Base-by-base conservation (phyloP, 1,140 invertebrate genomes). In the Penaeus indicus region DNA sequence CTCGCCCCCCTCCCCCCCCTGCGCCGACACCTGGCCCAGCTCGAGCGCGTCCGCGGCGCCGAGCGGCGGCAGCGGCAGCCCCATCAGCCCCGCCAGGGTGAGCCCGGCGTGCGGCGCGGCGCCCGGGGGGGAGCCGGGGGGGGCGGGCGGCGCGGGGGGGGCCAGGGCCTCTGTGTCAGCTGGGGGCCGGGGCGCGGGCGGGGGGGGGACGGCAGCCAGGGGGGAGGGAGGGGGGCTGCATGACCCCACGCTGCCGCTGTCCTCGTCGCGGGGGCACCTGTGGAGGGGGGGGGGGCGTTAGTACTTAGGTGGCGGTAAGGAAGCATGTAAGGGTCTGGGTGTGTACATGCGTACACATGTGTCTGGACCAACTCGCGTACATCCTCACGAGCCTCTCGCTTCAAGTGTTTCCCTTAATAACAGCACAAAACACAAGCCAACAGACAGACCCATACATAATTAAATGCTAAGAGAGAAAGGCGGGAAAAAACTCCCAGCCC, bases 241-340 rank as follows among this genome's bases (percentile, higher is more conserved):
- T 85, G 88, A 80, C 82, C 83, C 88, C 88, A 89, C 84, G 42
- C 88, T 89, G 88, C 88, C 88, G 75, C 83, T 85, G 83, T 89
- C 88, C 77, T 85, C 63, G 83, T 85, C 88, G 81, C 88, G 88
- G 72, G 83, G 88, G 75, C 88, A 85, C 83, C 88, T 89, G 88
- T 3, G 16, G 25, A n/a, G 25, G 27, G 25, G 1, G 5, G 27
- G 25, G 4, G 10, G 13, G 72, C 32, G n/a, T 32, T 18, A 75
- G 22, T 75, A 32, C 72, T 75, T 2, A 11, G 10, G 25, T 0
- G 25, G 69, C 0, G 69, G 10, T 0, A 10, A 22, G n/a, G n/a
- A 27, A 18, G 69, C 5, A 16, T 16, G 22, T 75, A 27, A 11
- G 72, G 7, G 72, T 75, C 27, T 32, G 27, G 11, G 72, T 32